Evolutionary conservation across 2,888 invertebrate species (phyloP), one percentile per base, ranked within the genome.

Genomic region (Gerris lacustris): DNA sequence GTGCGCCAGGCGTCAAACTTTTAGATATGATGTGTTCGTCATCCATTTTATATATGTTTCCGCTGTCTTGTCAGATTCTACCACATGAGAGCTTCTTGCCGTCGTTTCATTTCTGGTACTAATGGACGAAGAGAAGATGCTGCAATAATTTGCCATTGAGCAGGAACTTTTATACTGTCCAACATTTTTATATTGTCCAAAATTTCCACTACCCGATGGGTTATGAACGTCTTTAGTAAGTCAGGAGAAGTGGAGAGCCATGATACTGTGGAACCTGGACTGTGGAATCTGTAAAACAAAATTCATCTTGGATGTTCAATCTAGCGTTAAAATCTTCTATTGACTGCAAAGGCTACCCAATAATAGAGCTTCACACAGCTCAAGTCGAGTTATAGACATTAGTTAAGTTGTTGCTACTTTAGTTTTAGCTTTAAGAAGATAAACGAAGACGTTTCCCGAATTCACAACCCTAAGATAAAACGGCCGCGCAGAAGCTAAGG

Each of bases 151-250:
- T 6, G 47, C 47, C 47, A 47, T 7, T 11, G 6, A 11, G 47
- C n/a, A n/a, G 11, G 47, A 7, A 47, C 6, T 11, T 47, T 47
- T 47, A 11, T 47, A 7, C 6, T 47, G 11, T 6, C 47, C 47
- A 47, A 47, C 6, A 11, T 47, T 7, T 47, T 71, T 15, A 76
- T 73, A 6, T 71, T 44, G 9, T 75, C 73, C 68, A 77, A 76
- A 43, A 79, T 78, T 69, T 76, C 70, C 0, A 75, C 73, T 5
- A 79, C 76, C 64, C 78, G 71, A 73, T 79, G 79, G 0, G 77
- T 76, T 6, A 77, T 75, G 68, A 73, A 76, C 2, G 74, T 73
- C 64, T 74, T 73, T 69, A 75, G 74, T 4, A 69, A 69, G 5
- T 72, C 71, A 2, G 77, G 72, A 31, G 73, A 72, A 45, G 75